These are phyloP conservation scores for Xiphias gladius DNA, from an alignment of 2,113 vertebrate genomes.

Conservation along the genomic window DNA sequence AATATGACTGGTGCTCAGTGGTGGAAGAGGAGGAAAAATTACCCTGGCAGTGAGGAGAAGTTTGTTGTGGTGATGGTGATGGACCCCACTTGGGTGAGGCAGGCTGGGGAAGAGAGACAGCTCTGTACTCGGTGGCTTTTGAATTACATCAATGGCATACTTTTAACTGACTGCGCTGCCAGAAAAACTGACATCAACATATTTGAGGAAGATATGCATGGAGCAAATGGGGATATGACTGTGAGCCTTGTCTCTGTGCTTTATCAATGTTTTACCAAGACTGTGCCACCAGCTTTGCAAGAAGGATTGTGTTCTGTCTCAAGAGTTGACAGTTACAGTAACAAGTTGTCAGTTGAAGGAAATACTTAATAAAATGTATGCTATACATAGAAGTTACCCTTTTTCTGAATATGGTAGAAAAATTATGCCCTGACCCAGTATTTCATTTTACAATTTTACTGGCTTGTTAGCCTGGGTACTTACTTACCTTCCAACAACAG, in stretches of 20 bases:
- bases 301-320: constrained; percentile 21
- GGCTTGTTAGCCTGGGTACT: neutral
- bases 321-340: constrained; percentile 40
- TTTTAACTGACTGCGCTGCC: constrained; percentile 61
- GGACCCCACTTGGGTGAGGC: constrained; percentile 59
- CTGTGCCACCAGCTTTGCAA: constrained; percentile 33
- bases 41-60: constrained; percentile 49
- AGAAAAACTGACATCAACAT: constrained; percentile 67
- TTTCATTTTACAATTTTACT: neutral
- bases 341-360: constrained; percentile 20
- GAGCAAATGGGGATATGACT: constrained; percentile 53
- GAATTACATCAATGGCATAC: constrained; percentile 60
- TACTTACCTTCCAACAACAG: neutral
- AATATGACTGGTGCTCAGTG: constrained; percentile 58
- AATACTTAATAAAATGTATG: constrained; percentile 10
- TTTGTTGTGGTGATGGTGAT: constrained; percentile 70
- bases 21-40: constrained; percentile 53
- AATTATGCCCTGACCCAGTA: neutral
- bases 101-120: constrained; percentile 40
- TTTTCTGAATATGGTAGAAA: neutral
- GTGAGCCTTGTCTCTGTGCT: constrained; percentile 38
- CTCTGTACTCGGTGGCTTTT: constrained; percentile 53
- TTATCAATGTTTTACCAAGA: constrained; percentile 64
- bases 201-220: constrained; percentile 60
- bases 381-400: constrained; percentile 4